Percentiles rank a stretch among this genome's conserved stretches.
Conservation (phyloP, 2,797 vertebrate species). For the Pogoniulus pusillus region DNA sequence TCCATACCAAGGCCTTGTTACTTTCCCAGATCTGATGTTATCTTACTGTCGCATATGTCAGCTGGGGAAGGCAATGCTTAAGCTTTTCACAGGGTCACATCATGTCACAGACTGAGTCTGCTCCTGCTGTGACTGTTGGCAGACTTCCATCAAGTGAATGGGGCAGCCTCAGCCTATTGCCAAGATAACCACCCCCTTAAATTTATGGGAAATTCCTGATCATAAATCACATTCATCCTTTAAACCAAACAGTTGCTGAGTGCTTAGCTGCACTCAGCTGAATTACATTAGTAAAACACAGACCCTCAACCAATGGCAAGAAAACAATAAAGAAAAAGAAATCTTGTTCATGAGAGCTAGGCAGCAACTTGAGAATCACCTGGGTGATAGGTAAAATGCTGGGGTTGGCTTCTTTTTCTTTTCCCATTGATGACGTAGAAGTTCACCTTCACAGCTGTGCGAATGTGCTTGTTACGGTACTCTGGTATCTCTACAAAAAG, state of each 20-base stretch:
- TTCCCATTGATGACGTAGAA: conserved; percentile 98
- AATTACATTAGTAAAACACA: neutral
- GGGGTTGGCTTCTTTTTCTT: conserved; percentile 94
- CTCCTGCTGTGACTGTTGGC: conserved; percentile 3
- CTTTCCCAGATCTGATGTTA: conserved; percentile 32
- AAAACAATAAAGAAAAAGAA: neutral
- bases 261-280: neutral
- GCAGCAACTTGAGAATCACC: conserved; percentile 57
- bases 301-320: neutral
- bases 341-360: neutral
- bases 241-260: neutral
- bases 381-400: conserved; percentile 93
- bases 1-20: neutral
- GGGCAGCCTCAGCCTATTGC: neutral
- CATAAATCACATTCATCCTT: neutral
- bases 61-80: neutral
- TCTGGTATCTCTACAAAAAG: conserved; percentile 94
- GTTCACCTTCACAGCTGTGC: conserved; percentile 89
- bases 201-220: neutral
- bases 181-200: neutral
- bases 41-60: neutral
- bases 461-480: conserved; percentile 88
- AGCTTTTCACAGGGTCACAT: conserved; percentile 21
- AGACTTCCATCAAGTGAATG: neutral
- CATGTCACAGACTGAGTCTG: neutral